These are phyloP conservation scores for Silvanus unidentatus DNA, from an alignment of 2,888 invertebrate species.

Conservation along the genomic window DNA sequence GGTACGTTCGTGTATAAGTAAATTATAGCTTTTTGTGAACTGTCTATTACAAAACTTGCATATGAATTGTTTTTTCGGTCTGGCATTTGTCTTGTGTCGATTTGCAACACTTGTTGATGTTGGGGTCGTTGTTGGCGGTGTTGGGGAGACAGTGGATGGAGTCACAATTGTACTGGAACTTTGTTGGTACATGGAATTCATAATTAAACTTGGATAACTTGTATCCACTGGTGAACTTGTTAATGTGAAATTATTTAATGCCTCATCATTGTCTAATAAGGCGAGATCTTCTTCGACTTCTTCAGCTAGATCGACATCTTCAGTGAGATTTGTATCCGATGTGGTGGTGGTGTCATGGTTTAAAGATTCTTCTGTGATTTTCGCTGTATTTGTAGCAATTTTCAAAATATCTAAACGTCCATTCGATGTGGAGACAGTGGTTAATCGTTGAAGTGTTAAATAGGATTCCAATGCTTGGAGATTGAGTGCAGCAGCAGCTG, in stretches of 20 bases:
- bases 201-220: constrained; percentile 63
- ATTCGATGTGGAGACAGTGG: constrained; percentile 50
- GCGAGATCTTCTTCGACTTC: constrained; percentile 71
- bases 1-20: constrained; percentile 94
- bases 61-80: constrained; percentile 84
- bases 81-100: constrained; percentile 41
- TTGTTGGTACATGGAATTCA: constrained; percentile 56
- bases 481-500: constrained; percentile 78
- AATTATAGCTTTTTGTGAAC: constrained; percentile 96
- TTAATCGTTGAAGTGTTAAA: constrained; percentile 73
- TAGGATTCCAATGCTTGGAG: constrained; percentile 82
- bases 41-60: constrained; percentile 97
- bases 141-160: constrained; percentile 43
- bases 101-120: constrained; percentile 34
- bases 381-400: constrained; percentile 50
- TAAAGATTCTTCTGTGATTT: constrained; percentile 39
- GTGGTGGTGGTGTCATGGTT: constrained; percentile 31
- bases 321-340: constrained; percentile 45
- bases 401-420: constrained; percentile 62
- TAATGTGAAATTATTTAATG: constrained; percentile 51
- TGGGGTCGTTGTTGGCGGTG: constrained; percentile 45
- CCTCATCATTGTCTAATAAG: constrained; percentile 67
- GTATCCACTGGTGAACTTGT: constrained; percentile 59
- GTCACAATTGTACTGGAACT: constrained; percentile 39
- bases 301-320: constrained; percentile 63